Base-by-base conservation (phyloP, 2,797 vertebrate species). In the Tangara arthus region DNA sequence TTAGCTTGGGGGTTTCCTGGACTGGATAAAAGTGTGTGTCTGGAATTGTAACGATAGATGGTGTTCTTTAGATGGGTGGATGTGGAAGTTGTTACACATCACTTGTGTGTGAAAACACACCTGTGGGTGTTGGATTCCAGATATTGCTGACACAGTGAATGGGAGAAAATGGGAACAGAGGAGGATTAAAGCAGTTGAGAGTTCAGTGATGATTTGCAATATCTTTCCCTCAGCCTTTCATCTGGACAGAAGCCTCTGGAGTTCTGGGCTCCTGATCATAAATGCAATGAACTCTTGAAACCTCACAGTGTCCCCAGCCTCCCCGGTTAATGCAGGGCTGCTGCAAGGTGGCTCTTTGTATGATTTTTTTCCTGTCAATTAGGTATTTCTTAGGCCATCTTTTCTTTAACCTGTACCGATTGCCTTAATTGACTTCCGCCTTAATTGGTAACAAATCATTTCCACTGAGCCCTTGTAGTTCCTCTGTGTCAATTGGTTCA, bases 381-480 rank as follows among this genome's bases (percentile, higher is more conserved):
- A 94, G 66, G 73, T 88, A 86, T 94, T 95, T 95, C 93, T 94
- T 91, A 89, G 92, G 90, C 94, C 94, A 83, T 95, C 90, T 96
- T 89, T 95, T 84, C 91, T 95, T 92, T 94, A 93, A 94, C 96
- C 94, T 95, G 80, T 93, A 96, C 84, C 86, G 89, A 96, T 96
- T 95, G 92, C 83, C 83, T 96, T 96, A 96, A 96, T 95, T 96
- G 96, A 96, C 95, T 96, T 96, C 96, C 61, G 65, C 91, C 82
- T 95, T 96, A 96, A 96, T 93, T 95, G 95, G 72, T 93, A 95
- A 96, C 88, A 95, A 96, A 96, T 96, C 93, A 95, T 95, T 94
- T 95, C 87, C 82, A 76, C 70, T 59, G 92, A 96, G 65, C 83
- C 73, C 92, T 84, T 90, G 83, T 95, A 95, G 91, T 90, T 93